These are phyloP conservation scores for Rhipidura dahli DNA, from an alignment of 2,113 vertebrate genomes.

Conservation along the genomic window DNA sequence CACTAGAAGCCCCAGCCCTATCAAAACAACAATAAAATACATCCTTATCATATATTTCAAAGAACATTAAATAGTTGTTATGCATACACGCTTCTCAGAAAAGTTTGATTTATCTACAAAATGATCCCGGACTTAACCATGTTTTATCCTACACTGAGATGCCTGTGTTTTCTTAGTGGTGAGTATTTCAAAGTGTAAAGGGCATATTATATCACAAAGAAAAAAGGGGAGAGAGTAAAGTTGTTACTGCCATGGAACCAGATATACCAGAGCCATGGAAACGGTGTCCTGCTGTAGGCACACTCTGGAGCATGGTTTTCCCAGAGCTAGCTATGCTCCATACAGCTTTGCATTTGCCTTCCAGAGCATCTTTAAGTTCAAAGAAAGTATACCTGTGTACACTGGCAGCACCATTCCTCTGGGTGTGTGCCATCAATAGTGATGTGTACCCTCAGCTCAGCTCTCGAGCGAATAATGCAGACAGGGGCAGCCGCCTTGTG, in stretches of 20 bases:
- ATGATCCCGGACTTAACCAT: not conserved
- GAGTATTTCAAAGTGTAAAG: not conserved
- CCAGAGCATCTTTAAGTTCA: not conserved
- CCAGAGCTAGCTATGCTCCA: not conserved
- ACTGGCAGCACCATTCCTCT: not conserved
- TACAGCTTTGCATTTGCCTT: not conserved
- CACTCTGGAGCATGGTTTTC: not conserved
- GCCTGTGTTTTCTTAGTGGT: not conserved
- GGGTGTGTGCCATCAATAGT: fast-evolving
- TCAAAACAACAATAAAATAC: not conserved
- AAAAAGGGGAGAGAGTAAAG: not conserved
- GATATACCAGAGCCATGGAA: not conserved
- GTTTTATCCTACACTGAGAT: not conserved
- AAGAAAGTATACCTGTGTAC: not conserved
- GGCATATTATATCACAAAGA: not conserved
- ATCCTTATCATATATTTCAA: fast-evolving
- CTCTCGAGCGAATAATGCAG: fast-evolving
- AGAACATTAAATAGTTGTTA: not conserved
- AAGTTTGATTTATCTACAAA: not conserved
- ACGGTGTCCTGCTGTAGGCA: not conserved
- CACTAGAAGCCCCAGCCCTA: not conserved
- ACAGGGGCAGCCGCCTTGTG: not conserved
- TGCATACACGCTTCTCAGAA: not conserved
- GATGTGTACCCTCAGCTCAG: not conserved
- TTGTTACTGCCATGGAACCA: fast-evolving